phyloP scores from a whole-genome alignment of 2,888 invertebrate genomes.

The Oxyscelio sp. region DNA sequence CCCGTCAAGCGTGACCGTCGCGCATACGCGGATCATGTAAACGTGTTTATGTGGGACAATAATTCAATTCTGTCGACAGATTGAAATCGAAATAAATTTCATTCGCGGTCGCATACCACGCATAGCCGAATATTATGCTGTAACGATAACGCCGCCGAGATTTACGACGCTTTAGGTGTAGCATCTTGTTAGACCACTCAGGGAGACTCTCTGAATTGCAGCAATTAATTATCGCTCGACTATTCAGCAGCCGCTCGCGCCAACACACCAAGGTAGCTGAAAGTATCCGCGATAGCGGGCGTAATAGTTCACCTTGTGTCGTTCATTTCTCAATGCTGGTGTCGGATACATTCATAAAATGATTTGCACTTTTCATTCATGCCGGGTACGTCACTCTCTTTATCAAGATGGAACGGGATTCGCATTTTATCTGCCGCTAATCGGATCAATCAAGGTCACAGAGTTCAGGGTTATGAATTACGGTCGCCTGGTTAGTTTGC shows the following conservation, averaged over 20 bases:
- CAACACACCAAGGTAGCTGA: conserved; percentile 25
- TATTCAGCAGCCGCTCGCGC: conserved; percentile 37
- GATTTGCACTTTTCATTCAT: too few species aligned
- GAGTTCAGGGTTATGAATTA: conserved; percentile 39
- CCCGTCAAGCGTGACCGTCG: too few species aligned
- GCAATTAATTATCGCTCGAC: conserved; percentile 57
- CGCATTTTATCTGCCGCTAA: too few species aligned
- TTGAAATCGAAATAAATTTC: conserved; percentile 56
- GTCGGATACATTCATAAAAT: too few species aligned
- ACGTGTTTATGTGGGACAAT: conserved; percentile 23
- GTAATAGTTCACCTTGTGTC: conserved; percentile 34
- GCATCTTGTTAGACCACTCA: conserved; percentile 52
- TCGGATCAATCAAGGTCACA: conserved; percentile 30
- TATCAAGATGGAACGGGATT: too few species aligned
- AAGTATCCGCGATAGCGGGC: conserved; percentile 29
- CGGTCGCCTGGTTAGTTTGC: conserved; percentile 9
- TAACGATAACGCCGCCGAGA: conserved; percentile 51
- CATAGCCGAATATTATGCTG: conserved; percentile 49
- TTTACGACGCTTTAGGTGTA: conserved; percentile 55
- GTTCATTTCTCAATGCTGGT: conserved; percentile 23
- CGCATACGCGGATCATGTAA: conserved; percentile 1
- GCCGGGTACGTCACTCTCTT: too few species aligned
- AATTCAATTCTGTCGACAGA: conserved; percentile 45
- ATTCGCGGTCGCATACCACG: conserved; percentile 21
- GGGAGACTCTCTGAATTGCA: conserved; percentile 38